Percentiles rank a stretch among this genome's conserved stretches.
phyloP scores from a whole-genome alignment of 2,888 invertebrate genomes.

The Aromia moschata region DNA sequence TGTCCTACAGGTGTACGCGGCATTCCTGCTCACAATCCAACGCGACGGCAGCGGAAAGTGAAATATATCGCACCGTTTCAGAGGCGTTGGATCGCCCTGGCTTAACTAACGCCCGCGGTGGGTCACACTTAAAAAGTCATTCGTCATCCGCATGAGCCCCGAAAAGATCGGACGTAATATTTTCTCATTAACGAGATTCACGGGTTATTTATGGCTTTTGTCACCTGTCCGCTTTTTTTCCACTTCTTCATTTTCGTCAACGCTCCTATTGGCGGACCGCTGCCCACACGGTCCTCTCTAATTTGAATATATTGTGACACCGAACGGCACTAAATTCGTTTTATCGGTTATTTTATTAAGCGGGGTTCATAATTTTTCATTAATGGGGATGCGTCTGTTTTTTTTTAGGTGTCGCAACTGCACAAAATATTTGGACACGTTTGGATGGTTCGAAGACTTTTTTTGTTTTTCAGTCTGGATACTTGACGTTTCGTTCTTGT shows the following conservation, averaged over 20 bases:
- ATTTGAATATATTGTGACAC: slow-evolving; percentile 62
- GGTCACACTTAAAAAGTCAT: slow-evolving; percentile 49
- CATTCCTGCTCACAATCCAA: no score
- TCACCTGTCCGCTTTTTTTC: slow-evolving; percentile 36
- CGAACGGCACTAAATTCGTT: slow-evolving; percentile 55
- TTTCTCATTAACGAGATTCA: slow-evolving; percentile 60
- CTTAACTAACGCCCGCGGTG: slow-evolving; percentile 3
- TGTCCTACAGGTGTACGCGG: no score
- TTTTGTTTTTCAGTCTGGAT: no score
- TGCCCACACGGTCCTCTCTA: slow-evolving; percentile 43
- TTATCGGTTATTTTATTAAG: slow-evolving; percentile 34
- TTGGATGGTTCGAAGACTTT: no score
- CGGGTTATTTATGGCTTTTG: slow-evolving; percentile 51
- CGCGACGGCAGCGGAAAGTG: no score
- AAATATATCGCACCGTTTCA: no score
- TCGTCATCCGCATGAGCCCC: slow-evolving; percentile 44
- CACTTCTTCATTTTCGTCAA: slow-evolving; percentile 33
- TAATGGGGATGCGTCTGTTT: background rate
- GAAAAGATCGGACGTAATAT: slow-evolving; percentile 50
- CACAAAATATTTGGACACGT: no score
- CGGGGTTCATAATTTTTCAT: background rate
- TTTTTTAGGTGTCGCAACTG: background rate
- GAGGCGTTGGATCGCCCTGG: no score
- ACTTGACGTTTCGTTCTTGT: no score
- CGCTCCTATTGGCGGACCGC: slow-evolving; percentile 24